phyloP scores from a whole-genome alignment of 2,888 invertebrate species.

The Aphidius colemani region DNA sequence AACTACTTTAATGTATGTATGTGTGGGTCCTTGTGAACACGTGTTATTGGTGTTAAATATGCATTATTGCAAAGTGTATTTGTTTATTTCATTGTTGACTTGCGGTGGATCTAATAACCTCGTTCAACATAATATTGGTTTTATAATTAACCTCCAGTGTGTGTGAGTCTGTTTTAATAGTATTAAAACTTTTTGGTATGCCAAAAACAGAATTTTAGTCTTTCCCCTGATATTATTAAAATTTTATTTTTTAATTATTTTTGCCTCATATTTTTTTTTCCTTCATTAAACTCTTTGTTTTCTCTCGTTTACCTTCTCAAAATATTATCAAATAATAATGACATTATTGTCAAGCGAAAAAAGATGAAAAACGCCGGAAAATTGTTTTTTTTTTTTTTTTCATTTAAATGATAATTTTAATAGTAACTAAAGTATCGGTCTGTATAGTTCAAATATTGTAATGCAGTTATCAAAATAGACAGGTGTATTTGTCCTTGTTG shows the following conservation, averaged over 20 bases:
- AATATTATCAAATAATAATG: constrained; percentile 35
- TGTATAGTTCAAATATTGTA: constrained; percentile 47
- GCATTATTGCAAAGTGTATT: constrained; percentile 30
- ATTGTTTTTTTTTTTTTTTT: constrained; percentile 28
- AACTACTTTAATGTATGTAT: constrained; percentile 25
- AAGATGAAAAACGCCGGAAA: constrained; percentile 53
- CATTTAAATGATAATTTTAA: neutral
- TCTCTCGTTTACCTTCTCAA: constrained; percentile 30
- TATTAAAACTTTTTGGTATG: constrained; percentile 34
- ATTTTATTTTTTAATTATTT: constrained; percentile 24
- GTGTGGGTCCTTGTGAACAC: constrained; percentile 27
- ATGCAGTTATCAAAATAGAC: constrained; percentile 54
- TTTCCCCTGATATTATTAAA: constrained; percentile 23
- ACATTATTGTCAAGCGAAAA: constrained; percentile 45
- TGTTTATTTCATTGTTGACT: constrained; percentile 18
- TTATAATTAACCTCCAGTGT: constrained; percentile 35
- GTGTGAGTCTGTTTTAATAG: constrained; percentile 41
- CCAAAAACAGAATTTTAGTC: constrained; percentile 53
- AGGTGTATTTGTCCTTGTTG: constrained; percentile 38
- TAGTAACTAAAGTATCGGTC: constrained; percentile 14
- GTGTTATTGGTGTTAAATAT: constrained; percentile 25
- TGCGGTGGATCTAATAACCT: constrained; percentile 32
- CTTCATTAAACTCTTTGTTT: constrained; percentile 34
- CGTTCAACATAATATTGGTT: constrained; percentile 25
- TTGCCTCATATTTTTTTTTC: constrained; percentile 33